phyloP scores from a whole-genome alignment of 2,888 invertebrate genomes.

The Fragum fragum region DNA sequence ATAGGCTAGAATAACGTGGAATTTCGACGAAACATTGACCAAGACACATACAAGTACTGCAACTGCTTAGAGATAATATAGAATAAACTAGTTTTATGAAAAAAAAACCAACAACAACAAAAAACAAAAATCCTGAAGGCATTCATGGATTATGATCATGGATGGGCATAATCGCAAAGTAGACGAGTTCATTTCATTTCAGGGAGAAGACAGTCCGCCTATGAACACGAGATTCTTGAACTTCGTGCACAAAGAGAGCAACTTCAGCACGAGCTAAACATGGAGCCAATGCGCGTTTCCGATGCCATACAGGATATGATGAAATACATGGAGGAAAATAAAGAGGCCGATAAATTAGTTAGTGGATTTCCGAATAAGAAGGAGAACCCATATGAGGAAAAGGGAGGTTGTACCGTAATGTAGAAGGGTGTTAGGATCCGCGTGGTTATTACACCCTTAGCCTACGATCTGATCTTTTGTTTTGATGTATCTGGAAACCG shows the following conservation, averaged over 20 bases:
- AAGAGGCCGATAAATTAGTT: conserved; percentile 17
- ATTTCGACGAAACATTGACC: no score
- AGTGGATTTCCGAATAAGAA: conserved; percentile 29
- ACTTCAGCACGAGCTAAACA: conserved; percentile 16
- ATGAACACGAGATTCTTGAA: conserved; percentile 12
- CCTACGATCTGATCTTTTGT: no score
- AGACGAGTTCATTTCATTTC: background rate
- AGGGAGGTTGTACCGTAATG: conserved; percentile 16
- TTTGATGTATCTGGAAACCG: no score
- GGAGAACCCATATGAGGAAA: conserved; percentile 36
- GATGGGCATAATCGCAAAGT: no score
- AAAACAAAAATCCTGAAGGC: no score
- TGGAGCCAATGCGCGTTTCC: conserved; percentile 24
- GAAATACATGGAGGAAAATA: conserved; percentile 34
- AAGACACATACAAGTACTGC: no score
- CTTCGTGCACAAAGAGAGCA: conserved; percentile 26
- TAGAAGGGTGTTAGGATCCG: background rate
- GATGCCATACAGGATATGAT: conserved; percentile 28
- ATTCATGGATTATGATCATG: no score
- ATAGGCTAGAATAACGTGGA: no score
- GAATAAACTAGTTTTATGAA: no score
- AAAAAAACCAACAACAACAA: no score
- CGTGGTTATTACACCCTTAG: no score
- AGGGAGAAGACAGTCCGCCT: background rate
- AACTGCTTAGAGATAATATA: no score